Base-by-base conservation (phyloP, 1,140 invertebrate species). In the Trichoplusia ni region DNA sequence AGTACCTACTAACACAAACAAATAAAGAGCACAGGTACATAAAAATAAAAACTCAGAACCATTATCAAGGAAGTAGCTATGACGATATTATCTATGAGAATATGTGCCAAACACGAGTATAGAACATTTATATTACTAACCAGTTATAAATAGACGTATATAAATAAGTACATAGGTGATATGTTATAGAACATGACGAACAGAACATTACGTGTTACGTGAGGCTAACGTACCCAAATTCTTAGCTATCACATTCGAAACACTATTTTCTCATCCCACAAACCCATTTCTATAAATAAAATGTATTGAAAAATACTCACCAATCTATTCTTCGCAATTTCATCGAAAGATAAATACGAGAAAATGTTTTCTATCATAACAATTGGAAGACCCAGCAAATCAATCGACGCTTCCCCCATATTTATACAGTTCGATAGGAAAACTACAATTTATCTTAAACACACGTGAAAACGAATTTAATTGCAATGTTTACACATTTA, bases 361-460 rank as follows among this genome's bases (percentile, higher is more conserved):
- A 97, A 90, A 68, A 97, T 95, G 46, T 95, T 94, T 77, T 97
- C 95, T 5, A 97, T 71, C 27, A 96, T 94, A 66, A 96, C 93
- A 73, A 95, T 94, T 21, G 96, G 96, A 27, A 97, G 88, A 69
- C 93, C 81, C 8, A 94, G 51, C 47, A 94, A 78, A 84, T 92
- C 84, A 86, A 93, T 92, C 61, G 37, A 77, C 19, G 25, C 38
- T 59, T 18, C 25, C n/a, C 25, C 46, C 27, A 18, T 35, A 63
- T n/a, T n/a, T 16, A 46, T 60, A 14, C 33, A 53, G 18, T 35
- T 54, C 25, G 18, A 14, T 18, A 31, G 3, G 0, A 54, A 56
- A 53, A 64, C 51, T 53, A 65, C 14, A 9, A 42, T 67, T 59
- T 65, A 59, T 61, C 64, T 69, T 69, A 74, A 65, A 11, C 40